Conservation (phyloP, 2,797 vertebrate genomes). For the Spheniscus humboldti region DNA sequence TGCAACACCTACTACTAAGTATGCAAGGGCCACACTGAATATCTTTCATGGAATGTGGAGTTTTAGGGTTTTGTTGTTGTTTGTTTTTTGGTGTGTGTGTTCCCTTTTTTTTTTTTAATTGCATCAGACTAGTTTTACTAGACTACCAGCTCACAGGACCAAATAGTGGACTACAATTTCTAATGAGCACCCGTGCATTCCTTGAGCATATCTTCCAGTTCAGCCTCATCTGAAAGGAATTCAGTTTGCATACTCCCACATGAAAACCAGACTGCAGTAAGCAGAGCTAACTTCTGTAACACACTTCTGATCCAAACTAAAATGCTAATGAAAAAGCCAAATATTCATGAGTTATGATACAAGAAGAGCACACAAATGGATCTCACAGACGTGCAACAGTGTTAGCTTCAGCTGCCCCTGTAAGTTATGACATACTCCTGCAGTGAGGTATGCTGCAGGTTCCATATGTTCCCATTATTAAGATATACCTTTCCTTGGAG, state of each 20-base stretch:
- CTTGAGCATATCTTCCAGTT: neutral
- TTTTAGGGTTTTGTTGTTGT: neutral
- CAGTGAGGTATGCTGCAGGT: neutral
- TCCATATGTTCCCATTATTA: neutral
- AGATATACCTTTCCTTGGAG: neutral
- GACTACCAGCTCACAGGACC: neutral
- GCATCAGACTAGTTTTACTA: neutral
- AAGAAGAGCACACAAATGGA: neutral
- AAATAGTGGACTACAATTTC: neutral
- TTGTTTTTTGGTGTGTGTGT: neutral
- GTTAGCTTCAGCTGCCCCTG: neutral
- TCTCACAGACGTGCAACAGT: neutral
- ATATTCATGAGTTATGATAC: neutral
- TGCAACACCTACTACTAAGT: neutral
- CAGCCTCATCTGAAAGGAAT: neutral
- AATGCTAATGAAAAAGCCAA: neutral
- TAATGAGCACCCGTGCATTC: fast-evolving
- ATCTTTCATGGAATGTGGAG: neutral
- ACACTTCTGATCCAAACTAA: neutral
- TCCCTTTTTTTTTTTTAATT: neutral
- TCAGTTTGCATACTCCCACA: neutral
- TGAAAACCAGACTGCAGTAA: neutral
- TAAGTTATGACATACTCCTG: neutral
- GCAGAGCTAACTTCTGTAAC: neutral
- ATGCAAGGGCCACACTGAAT: neutral